These are phyloP conservation scores for Siniperca undulata DNA, from an alignment of 2,797 vertebrate species.

Conservation along the genomic window DNA sequence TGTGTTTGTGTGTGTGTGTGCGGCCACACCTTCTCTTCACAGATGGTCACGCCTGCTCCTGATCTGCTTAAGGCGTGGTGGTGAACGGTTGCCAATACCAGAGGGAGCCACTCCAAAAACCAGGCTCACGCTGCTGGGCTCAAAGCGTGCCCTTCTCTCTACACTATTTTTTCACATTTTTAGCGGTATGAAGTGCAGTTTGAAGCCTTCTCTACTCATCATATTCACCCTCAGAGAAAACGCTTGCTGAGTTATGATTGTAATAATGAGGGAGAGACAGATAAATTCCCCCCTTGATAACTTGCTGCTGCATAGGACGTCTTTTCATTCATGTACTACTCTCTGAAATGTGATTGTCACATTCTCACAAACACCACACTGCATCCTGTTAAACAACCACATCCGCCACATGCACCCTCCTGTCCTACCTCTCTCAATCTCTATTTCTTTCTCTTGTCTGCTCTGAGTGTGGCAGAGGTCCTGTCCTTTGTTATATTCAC, in stretches of 20 bases:
- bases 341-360: conserved; percentile 26
- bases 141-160: not conserved
- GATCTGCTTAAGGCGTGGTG: conserved; percentile 54
- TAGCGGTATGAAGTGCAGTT: conserved; percentile 19
- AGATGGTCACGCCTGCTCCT: conserved; percentile 50
- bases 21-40: conserved; percentile 56
- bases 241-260: not conserved
- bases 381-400: conserved; percentile 81
- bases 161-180: conserved; percentile 36
- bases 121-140: conserved; percentile 13
- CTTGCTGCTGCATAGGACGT: not conserved
- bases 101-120: conserved; percentile 58
- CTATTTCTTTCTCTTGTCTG: conserved; percentile 35
- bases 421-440: conserved; percentile 11
- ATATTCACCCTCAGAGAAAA: conserved; percentile 7
- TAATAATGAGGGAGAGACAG: not conserved
- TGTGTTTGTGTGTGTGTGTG: conserved; percentile 22
- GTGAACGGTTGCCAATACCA: conserved; percentile 61
- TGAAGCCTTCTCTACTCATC: conserved; percentile 4
- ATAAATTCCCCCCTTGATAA: not conserved
- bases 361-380: conserved; percentile 21
- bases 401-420: conserved; percentile 60
- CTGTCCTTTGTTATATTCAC: conserved; percentile 56
- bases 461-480: conserved; percentile 33
- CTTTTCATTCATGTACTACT: conserved; percentile 54